Evolutionary conservation across 2,888 invertebrate species (phyloP), one percentile per base, ranked within the genome.

Genomic region (Eristalis intricaria): DNA sequence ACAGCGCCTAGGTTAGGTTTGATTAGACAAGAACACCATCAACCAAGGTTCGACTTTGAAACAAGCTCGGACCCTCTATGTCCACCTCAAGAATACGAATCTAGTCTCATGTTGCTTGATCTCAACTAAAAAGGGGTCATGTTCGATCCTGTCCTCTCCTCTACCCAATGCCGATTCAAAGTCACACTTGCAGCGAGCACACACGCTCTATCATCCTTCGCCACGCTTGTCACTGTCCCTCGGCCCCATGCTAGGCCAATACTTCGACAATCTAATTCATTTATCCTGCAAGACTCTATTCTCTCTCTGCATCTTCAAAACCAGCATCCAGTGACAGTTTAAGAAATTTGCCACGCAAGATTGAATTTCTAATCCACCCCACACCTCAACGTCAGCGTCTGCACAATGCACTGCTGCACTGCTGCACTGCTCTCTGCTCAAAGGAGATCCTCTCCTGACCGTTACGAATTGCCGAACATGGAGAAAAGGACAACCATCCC

Each of bases 291-390:
- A 5, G 8, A 8, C 19, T 19, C 50, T 50, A 50, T 50, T 50
- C 32, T 8, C 32, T 32, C 32, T 4, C 32, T 4, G 4, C 50
- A 50, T 4, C 23, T n/a, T 40, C 38, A 8, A 13, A 8, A 40
- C 40, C 40, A n/a, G n/a, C 32, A 64, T 26, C 29, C 26, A 56
- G 32, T 61, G 56, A 56, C 43, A 77, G 13, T 70, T 69, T 4
- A 58, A 40, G 70, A 78, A 83, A 86, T 86, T 86, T 70, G 83
- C 58, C 66, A 86, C 83, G 86, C 86, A 64, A 69, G 86, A 83
- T 75, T 86, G 50, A 29, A 19, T 65, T 23, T 32, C 0, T 32
- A 63, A 19, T 22, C 10, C 64, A 60, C n/a, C 35, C 56, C 66
- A 32, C 19, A 50, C 19, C 43, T n/a, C 43, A 7, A 2, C 7